Conservation (phyloP, 2,113 vertebrate species). For the Sitta europaea region DNA sequence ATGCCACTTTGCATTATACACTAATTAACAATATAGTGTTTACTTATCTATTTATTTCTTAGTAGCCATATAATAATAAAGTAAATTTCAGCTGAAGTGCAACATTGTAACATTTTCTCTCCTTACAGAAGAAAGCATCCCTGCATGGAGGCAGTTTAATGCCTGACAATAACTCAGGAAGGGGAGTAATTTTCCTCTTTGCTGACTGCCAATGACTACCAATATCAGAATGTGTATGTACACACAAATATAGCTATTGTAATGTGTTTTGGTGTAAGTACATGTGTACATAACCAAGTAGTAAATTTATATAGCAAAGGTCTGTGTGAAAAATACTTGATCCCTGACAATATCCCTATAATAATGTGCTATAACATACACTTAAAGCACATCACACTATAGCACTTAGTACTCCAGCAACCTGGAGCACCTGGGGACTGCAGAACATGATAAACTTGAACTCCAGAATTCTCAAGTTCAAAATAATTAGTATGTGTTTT, state of each 20-base stretch:
- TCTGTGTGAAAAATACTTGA: background rate
- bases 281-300: background rate
- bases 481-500: background rate
- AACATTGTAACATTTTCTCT: background rate
- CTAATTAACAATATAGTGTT: background rate
- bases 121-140: background rate
- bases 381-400: background rate
- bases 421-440: background rate
- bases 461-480: background rate
- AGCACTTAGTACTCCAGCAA: background rate
- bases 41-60: background rate
- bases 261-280: background rate
- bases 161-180: background rate
- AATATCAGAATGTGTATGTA: background rate
- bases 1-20: background rate
- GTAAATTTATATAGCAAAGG: background rate
- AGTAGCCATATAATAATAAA: background rate
- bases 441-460: background rate
- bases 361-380: background rate
- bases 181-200: background rate
- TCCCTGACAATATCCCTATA: background rate
- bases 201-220: background rate
- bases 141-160: background rate
- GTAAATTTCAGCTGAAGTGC: background rate
- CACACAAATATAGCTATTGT: background rate